Percentiles rank a stretch among this genome's conserved stretches.
Evolutionary conservation across 1,140 invertebrate species (phyloP).

Genomic region (Drosophila obscura): DNA sequence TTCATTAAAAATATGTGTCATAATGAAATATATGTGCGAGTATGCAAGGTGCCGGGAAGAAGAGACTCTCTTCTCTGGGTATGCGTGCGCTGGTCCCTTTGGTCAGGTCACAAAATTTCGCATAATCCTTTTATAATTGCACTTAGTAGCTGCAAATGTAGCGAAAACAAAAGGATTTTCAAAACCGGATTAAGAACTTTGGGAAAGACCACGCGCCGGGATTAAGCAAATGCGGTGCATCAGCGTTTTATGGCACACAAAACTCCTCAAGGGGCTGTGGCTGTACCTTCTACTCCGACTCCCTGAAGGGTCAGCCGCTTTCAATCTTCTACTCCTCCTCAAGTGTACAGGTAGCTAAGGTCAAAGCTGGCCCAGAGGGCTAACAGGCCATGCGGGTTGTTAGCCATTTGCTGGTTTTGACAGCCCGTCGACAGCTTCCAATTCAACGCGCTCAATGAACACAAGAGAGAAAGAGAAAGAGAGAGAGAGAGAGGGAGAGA

Average conservation of each 20-base stretch:
- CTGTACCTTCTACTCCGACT: slow-evolving; percentile 1
- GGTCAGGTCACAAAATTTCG: slow-evolving; percentile 48
- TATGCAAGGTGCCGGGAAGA: slow-evolving; percentile 11
- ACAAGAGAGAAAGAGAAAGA: too few species aligned
- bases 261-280: slow-evolving; percentile 4
- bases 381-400: slow-evolving; percentile 27
- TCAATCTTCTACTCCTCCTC: neutral
- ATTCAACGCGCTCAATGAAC: slow-evolving; percentile 66
- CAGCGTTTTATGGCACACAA: slow-evolving; percentile 63
- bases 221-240: slow-evolving; percentile 73
- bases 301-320: slow-evolving; percentile 1
- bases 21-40: slow-evolving; percentile 35
- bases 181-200: slow-evolving; percentile 67
- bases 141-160: slow-evolving; percentile 69
- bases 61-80: too few species aligned
- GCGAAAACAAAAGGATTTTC: slow-evolving; percentile 73
- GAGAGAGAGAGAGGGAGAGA: too few species aligned
- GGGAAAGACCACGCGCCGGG: slow-evolving; percentile 79
- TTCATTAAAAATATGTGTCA: slow-evolving; percentile 69
- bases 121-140: slow-evolving; percentile 82
- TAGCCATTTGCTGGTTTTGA: slow-evolving; percentile 50
- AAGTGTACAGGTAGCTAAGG: slow-evolving; percentile 26
- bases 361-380: slow-evolving; percentile 45
- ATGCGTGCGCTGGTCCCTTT: neutral
- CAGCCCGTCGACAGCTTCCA: slow-evolving; percentile 73